Evolutionary conservation across 2,888 invertebrate genomes (phyloP).

Genomic region (Lithophane ornitopus): DNA sequence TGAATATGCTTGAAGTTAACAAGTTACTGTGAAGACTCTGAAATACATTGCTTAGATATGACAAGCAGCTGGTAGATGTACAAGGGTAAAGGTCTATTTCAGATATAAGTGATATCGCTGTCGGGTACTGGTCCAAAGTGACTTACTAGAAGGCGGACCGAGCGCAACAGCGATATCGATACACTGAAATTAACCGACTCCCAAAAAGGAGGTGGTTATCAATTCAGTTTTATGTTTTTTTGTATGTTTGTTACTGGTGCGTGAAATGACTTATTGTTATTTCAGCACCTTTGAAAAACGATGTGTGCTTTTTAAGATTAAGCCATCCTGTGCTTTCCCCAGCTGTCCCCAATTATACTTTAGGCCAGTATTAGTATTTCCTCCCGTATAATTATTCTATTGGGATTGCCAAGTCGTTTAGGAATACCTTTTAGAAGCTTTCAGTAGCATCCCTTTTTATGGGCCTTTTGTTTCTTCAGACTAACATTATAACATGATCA

Average conservation of each 20-base stretch:
- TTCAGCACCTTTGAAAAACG: not conserved
- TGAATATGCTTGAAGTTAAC: conserved; percentile 52
- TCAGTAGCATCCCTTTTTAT: not conserved
- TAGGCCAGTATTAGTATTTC: not conserved
- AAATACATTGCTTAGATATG: conserved; percentile 32
- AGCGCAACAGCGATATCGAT: too few species aligned
- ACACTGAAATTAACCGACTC: too few species aligned
- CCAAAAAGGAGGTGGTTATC: too few species aligned
- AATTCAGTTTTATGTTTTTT: too few species aligned
- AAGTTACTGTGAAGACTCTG: conserved; percentile 70
- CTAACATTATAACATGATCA: not conserved
- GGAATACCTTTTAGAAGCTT: not conserved
- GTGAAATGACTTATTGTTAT: not conserved
- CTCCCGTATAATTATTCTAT: not conserved
- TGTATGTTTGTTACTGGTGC: not conserved
- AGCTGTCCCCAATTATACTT: not conserved
- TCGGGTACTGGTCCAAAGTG: too few species aligned
- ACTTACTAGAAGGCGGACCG: too few species aligned
- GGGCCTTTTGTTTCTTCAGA: not conserved
- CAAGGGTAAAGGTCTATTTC: too few species aligned
- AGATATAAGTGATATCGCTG: too few species aligned
- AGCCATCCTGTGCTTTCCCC: not conserved
- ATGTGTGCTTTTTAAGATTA: not conserved
- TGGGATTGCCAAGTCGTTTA: not conserved
- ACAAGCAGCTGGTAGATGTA: not conserved